Evolutionary conservation across 2,797 vertebrate species (phyloP), one percentile per base, ranked within the genome.

Genomic region (Protonibea diacanthus): DNA sequence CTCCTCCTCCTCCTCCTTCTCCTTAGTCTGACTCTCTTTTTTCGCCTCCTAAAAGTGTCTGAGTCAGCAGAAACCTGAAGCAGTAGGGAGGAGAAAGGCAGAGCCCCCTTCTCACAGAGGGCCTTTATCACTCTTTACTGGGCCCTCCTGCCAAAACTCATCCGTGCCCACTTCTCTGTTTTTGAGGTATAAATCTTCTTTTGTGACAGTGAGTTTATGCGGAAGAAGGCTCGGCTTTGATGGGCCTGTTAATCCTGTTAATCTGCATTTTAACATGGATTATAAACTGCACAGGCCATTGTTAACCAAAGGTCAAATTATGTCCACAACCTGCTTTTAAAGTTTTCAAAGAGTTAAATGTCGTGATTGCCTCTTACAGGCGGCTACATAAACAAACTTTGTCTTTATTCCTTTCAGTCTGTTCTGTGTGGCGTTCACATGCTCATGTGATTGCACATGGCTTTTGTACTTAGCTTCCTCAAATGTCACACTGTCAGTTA

Each of bases 1-100:
- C 33, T 8, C 33, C 33, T 9, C 33, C 29, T 29, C 27, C 33
- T 8, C 33, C 33, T 33, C 11, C 40, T 15, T 51, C 72, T 82
- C 58, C 76, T 66, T 17, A 27, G 57, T 75, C 74, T 65, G 47
- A 49, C 77, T 83, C 76, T 80, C 56, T 23, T 56, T 80, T 75
- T 88, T 78, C 8, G 13, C 57, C 59, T 71, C 48, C 57, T 55
- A 64, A 89, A 89, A 88, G 81, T 65, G 40, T 68, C 85, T 93
- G 87, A 94, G 89, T 94, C 92, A 93, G 92, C 93, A 94, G 92
- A 92, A 93, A 89, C 76, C 68, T 63, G 86, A 90, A 82, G 81
- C 87, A 74, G 76, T 4, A 14, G 67, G 71, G 69, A 81, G 69
- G 63, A 83, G 84, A 69, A 71, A 81, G 57, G 69, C 76, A 53